Evolutionary conservation across 2,113 vertebrate genomes (phyloP).

Genomic region (Ochotona curzoniae): DNA sequence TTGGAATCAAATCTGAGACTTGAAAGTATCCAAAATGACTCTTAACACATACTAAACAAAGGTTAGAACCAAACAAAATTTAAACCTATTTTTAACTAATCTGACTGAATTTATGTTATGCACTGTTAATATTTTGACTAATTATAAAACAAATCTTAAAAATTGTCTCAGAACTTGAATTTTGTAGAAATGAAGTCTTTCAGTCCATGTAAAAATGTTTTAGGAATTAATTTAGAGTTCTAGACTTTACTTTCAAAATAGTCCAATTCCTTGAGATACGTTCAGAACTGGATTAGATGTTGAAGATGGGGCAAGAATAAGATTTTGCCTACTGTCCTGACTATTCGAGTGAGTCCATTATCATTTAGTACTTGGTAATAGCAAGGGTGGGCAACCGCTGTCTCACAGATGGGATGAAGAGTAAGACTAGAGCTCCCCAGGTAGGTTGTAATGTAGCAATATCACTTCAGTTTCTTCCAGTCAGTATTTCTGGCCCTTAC

Average conservation of each 20-base stretch:
- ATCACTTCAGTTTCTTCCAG: neutral
- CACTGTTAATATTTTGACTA: conserved; percentile 16
- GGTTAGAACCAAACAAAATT: neutral
- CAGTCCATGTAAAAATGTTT: neutral
- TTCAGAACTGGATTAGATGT: conserved; percentile 24
- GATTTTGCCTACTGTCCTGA: neutral
- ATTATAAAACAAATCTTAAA: neutral
- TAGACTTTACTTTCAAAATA: neutral
- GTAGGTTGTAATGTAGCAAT: neutral
- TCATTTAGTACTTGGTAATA: neutral
- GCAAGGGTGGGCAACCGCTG: neutral
- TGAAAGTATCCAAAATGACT: neutral
- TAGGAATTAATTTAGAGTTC: neutral
- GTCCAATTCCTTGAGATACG: neutral
- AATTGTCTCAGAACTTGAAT: conserved; percentile 8
- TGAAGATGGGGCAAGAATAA: neutral
- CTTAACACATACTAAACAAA: neutral
- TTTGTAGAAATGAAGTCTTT: conserved; percentile 2
- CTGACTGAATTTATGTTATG: neutral
- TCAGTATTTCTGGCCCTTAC: neutral
- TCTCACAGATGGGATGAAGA: neutral
- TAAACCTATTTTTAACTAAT: neutral
- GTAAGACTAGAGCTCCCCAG: neutral
- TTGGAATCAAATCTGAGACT: neutral
- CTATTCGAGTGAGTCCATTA: neutral